Evolutionary conservation across 2,797 vertebrate genomes (phyloP).

Genomic region (Pogonophryne albipinna): DNA sequence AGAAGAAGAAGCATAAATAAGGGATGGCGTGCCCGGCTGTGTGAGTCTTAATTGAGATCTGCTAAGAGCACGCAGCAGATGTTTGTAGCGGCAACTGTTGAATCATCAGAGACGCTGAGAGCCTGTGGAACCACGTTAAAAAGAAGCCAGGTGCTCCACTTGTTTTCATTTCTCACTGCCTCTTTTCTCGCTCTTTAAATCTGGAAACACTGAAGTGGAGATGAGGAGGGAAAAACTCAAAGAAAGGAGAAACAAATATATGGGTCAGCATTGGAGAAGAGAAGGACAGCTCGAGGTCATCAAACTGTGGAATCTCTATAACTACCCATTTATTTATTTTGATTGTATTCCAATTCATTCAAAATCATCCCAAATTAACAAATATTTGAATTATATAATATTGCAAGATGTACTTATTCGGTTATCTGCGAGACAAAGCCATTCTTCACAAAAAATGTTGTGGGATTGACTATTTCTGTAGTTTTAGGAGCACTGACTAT

Average conservation of each 20-base stretch:
- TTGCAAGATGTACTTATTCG: not conserved
- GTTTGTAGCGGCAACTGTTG: constrained; percentile 86
- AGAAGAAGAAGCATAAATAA: constrained; percentile 75
- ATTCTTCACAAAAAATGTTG: not conserved
- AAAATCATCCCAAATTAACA: too few species aligned
- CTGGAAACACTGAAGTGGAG: constrained; percentile 32
- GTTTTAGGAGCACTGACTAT: too few species aligned
- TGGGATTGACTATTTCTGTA: not conserved
- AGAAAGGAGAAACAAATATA: constrained; percentile 32
- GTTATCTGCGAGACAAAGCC: not conserved
- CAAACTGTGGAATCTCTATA: not conserved
- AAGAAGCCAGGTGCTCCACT: constrained; percentile 82
- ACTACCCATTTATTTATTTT: not conserved
- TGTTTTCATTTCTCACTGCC: constrained; percentile 60
- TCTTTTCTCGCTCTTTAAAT: constrained; percentile 55
- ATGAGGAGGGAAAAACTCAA: not conserved
- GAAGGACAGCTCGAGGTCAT: constrained; percentile 1
- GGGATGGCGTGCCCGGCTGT: constrained; percentile 59
- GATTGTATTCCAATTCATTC: not conserved
- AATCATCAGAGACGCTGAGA: constrained; percentile 85
- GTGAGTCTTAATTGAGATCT: constrained; percentile 88
- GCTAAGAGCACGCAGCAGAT: constrained; percentile 87
- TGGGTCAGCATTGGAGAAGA: constrained; percentile 12
- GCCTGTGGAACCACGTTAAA: constrained; percentile 78
- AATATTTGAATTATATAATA: not conserved